A percentile compares a stretch with the other conserved stretches of the same genome.
Conservation (phyloP, 2,888 invertebrate species). For the Lamellibrachia satsuma region DNA sequence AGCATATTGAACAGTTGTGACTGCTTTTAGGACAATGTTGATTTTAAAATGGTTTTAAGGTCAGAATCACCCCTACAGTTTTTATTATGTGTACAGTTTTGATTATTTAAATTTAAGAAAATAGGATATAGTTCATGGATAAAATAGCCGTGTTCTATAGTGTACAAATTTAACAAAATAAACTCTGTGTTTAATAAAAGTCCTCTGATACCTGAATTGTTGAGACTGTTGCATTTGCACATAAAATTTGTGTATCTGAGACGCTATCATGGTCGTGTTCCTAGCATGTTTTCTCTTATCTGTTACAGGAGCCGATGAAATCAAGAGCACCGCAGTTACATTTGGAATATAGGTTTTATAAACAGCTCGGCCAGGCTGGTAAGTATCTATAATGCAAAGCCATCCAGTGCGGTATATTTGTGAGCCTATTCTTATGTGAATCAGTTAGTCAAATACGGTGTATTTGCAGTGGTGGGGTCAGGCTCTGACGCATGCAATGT, state of each 20-base stretch:
- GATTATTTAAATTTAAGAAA: no score
- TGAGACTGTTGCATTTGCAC: neutral
- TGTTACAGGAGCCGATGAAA: slow-evolving; percentile 92
- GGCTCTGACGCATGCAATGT: neutral
- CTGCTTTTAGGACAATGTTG: no score
- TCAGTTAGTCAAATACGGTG: neutral
- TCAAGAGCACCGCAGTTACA: slow-evolving; percentile 99
- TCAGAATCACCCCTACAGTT: no score
- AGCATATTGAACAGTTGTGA: no score
- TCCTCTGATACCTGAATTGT: neutral
- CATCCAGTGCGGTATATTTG: neutral
- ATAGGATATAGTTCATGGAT: no score
- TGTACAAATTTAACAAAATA: neutral
- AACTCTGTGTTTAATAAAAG: neutral
- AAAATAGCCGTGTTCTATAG: no score
- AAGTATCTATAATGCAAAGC: slow-evolving; percentile 66
- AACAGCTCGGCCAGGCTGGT: slow-evolving; percentile 86
- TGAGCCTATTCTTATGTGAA: neutral
- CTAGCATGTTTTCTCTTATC: neutral
- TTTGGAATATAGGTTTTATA: slow-evolving; percentile 99
- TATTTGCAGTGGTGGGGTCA: neutral
- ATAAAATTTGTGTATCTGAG: neutral
- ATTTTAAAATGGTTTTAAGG: no score
- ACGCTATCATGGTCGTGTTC: neutral
- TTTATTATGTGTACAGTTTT: no score